phyloP scores from a whole-genome alignment of 2,888 invertebrate genomes.

The Salpingus planirostris region DNA sequence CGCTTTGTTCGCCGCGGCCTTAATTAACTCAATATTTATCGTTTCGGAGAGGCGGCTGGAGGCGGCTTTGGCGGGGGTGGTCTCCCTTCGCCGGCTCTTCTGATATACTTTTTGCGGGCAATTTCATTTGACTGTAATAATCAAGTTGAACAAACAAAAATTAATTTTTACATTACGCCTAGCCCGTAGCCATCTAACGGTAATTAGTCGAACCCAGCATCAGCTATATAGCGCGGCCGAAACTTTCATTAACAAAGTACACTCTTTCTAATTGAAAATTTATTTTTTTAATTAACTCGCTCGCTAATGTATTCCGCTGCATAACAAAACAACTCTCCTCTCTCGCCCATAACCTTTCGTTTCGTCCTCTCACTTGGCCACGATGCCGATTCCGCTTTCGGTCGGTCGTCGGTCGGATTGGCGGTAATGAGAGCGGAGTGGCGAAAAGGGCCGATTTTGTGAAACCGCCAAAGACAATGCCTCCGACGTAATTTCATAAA shows the following conservation, averaged over 20 bases:
- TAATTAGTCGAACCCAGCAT: constrained; percentile 29
- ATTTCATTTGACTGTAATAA: constrained; percentile 20
- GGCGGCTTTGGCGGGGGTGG: no score
- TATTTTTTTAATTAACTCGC: constrained; percentile 34
- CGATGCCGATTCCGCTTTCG: no score
- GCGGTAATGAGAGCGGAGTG: no score
- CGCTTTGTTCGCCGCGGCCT: constrained; percentile 14
- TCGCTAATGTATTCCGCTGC: constrained; percentile 18
- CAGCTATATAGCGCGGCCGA: no score
- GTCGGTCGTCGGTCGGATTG: no score
- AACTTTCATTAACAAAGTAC: constrained; percentile 35
- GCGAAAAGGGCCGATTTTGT: no score
- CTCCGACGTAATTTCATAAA: no score
- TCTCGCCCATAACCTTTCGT: no score
- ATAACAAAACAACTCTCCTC: constrained; percentile 9
- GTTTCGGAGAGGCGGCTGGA: no score
- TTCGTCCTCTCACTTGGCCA: no score
- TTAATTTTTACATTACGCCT: constrained; percentile 20
- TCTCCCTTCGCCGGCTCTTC: no score
- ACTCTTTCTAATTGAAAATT: constrained; percentile 34
- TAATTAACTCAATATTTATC: constrained; percentile 17
- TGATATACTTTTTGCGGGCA: constrained; percentile 13
- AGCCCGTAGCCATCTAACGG: constrained; percentile 24
- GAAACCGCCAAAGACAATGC: no score
- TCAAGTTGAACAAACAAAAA: constrained; percentile 22